Evolutionary conservation across 2,113 vertebrate genomes (phyloP).

Genomic region (Gasterosteus nipponicus): DNA sequence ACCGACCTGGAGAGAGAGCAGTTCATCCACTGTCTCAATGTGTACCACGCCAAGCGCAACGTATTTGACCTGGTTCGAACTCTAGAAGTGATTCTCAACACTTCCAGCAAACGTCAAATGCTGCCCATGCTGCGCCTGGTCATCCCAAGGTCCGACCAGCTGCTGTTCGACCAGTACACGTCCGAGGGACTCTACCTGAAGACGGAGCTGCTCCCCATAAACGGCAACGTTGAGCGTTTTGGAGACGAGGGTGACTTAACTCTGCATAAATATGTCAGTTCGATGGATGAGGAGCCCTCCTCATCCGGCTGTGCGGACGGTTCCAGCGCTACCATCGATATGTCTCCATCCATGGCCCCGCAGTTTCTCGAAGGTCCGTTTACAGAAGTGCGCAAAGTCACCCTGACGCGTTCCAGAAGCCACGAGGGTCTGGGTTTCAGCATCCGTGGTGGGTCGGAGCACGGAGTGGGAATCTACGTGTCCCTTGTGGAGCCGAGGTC

Average conservation of each 20-base stretch:
- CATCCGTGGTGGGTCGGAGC: conserved; percentile 93
- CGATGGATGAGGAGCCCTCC: conserved; percentile 39
- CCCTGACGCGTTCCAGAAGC: conserved; percentile 86
- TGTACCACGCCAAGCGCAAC: conserved; percentile 92
- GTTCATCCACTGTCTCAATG: conserved; percentile 93
- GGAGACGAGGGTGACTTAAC: conserved; percentile 35
- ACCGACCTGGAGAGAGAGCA: conserved; percentile 89
- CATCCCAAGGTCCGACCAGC: conserved; percentile 93
- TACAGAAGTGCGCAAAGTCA: conserved; percentile 85
- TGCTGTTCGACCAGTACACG: conserved; percentile 95
- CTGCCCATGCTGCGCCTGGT: conserved; percentile 92
- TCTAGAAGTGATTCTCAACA: conserved; percentile 88
- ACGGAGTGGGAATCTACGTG: conserved; percentile 94
- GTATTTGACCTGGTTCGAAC: conserved; percentile 94
- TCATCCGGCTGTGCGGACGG: conserved; percentile 29
- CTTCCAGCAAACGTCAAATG: conserved; percentile 86
- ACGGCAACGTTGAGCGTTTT: conserved; percentile 37
- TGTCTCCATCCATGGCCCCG: conserved; percentile 36
- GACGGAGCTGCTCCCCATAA: conserved; percentile 63
- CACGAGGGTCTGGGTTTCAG: conserved; percentile 94
- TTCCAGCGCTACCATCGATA: conserved; percentile 62
- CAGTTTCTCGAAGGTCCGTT: neutral
- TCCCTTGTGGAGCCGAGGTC: conserved; percentile 93
- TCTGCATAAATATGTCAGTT: conserved; percentile 52
- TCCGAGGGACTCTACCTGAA: conserved; percentile 91